These are phyloP conservation scores for Synergus laeviventris DNA, from an alignment of 2,888 invertebrate species.

Conservation along the genomic window DNA sequence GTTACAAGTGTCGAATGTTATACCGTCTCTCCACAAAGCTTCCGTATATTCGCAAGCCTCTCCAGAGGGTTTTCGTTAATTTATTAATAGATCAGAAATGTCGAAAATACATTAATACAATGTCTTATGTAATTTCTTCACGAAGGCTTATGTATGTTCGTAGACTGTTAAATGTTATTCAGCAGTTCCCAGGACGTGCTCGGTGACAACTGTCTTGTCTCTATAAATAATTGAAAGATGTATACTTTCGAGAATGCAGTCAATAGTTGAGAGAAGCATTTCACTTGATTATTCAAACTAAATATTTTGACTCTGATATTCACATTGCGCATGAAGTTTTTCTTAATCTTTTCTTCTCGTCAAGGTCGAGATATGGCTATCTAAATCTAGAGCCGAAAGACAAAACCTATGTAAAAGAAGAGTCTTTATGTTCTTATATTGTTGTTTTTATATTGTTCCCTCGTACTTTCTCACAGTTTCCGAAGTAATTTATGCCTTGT, in stretches of 20 bases:
- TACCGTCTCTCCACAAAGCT: neutral
- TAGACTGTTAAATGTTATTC: neutral
- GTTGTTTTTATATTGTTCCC: neutral
- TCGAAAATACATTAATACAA: neutral
- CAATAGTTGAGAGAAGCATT: neutral
- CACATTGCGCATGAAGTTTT: too few relatives aligned
- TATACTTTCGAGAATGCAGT: neutral
- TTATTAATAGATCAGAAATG: neutral
- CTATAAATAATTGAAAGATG: neutral
- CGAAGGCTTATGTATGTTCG: neutral
- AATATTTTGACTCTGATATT: neutral
- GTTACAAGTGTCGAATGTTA: neutral
- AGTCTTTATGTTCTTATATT: neutral
- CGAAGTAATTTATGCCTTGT: conserved; percentile 34
- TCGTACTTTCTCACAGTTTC: neutral
- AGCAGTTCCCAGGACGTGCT: neutral
- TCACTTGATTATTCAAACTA: neutral
- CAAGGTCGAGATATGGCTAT: neutral
- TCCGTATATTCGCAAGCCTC: neutral
- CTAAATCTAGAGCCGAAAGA: neutral
- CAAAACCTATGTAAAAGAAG: neutral
- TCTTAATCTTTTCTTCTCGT: neutral
- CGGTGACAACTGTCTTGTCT: neutral
- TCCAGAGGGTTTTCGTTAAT: neutral
- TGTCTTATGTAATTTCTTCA: neutral